Evolutionary conservation across 2,113 vertebrate genomes (phyloP).

Genomic region (Oryzias woworae): DNA sequence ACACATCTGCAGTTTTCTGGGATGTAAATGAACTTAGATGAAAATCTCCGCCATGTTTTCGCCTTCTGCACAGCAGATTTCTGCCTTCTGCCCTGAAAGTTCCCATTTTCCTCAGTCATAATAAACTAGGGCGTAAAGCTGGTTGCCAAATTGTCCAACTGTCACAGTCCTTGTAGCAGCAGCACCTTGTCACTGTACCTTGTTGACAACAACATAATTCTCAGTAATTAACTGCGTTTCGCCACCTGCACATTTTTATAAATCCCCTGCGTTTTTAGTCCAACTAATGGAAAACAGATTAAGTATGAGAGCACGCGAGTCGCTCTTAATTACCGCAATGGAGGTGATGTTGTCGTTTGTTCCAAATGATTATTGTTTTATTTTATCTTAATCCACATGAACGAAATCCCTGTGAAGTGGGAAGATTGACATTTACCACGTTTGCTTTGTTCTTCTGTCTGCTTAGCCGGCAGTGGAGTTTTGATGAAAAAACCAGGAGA

Average conservation of each 20-base stretch:
- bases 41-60: no score
- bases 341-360: conserved; percentile 9
- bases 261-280: conserved; percentile 1
- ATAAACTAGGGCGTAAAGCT: conserved; percentile 5
- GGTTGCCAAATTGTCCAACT: neutral
- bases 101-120: conserved; percentile 1
- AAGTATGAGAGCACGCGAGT: conserved; percentile 6
- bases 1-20: neutral
- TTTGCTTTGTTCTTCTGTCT: conserved; percentile 8
- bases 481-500: neutral
- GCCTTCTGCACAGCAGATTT: neutral
- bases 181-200: conserved; percentile 6
- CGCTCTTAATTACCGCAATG: conserved; percentile 17
- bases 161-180: neutral
- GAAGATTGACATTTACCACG: conserved; percentile 11
- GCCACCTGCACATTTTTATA: conserved; percentile 7
- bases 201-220: conserved; percentile 12
- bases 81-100: conserved; percentile 5
- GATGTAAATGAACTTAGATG: neutral
- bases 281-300: conserved; percentile 17
- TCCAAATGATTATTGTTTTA: conserved; percentile 21
- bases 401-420: conserved; percentile 9
- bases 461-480: neutral
- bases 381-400: conserved; percentile 14
- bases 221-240: conserved; percentile 6